phyloP scores from a whole-genome alignment of 2,888 invertebrate genomes.

The Idaea dimidiata region DNA sequence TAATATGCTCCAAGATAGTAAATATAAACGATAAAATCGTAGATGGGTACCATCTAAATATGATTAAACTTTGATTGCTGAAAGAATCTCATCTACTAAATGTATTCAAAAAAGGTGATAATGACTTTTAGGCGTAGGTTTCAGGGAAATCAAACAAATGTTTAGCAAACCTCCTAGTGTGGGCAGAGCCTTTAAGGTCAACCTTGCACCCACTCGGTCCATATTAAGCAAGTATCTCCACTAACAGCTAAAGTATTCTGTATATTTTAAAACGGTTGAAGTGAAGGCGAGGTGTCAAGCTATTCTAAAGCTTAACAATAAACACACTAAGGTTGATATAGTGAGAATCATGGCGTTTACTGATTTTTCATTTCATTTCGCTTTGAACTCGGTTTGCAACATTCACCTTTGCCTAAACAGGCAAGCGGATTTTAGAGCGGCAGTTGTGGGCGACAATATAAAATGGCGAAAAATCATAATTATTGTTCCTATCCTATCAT shows the following conservation, averaged over 20 bases:
- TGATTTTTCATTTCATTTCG: constrained; percentile 34
- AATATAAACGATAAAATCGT: constrained; percentile 10
- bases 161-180: constrained; percentile 59
- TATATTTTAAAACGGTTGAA: constrained; percentile 31
- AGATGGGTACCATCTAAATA: not conserved
- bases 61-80: not conserved
- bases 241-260: constrained; percentile 53
- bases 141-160: constrained; percentile 74
- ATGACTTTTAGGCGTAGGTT: constrained; percentile 63
- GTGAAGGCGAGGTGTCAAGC: constrained; percentile 20
- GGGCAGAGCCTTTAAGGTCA: constrained; percentile 77
- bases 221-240: constrained; percentile 63
- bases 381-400: constrained; percentile 60
- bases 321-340: constrained; percentile 20
- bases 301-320: constrained; percentile 32
- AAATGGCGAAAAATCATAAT: constrained; percentile 49
- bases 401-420: constrained; percentile 79
- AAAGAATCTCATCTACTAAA: not conserved
- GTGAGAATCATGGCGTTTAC: not conserved
- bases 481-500: constrained; percentile 22
- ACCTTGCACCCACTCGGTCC: constrained; percentile 79
- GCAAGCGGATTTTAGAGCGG: constrained; percentile 78
- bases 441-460: constrained; percentile 64
- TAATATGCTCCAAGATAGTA: not conserved
- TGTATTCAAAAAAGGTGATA: constrained; percentile 52